These are phyloP conservation scores for Aricia artaxerxes DNA, from an alignment of 2,888 invertebrate species.

Conservation along the genomic window DNA sequence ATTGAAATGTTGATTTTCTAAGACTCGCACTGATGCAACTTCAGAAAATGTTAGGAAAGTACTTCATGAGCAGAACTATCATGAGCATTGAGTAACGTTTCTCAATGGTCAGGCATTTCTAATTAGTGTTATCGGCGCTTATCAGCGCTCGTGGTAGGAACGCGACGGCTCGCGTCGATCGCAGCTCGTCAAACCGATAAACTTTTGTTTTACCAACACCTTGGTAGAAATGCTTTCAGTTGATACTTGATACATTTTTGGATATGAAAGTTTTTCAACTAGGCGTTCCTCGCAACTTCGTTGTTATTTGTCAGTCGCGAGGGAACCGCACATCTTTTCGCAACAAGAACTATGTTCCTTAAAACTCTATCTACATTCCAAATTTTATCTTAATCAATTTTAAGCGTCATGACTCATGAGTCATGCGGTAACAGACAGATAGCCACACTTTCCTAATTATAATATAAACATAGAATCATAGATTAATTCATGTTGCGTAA, in stretches of 20 bases:
- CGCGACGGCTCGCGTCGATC: background rate
- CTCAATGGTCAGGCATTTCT: background rate
- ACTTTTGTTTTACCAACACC: background rate
- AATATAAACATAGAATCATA: background rate
- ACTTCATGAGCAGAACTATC: background rate
- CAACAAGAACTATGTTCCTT: too few species aligned
- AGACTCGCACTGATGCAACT: too few species aligned
- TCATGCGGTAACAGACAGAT: background rate
- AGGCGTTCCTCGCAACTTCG: too few species aligned
- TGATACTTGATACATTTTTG: background rate
- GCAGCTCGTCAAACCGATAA: background rate
- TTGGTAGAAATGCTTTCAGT: background rate
- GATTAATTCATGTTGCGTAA: background rate
- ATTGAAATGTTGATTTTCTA: too few species aligned
- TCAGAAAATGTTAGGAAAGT: background rate
- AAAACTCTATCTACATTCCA: background rate
- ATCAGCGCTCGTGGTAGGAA: background rate
- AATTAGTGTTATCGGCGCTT: slow-evolving; percentile 10
- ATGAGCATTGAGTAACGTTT: background rate
- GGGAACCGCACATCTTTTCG: too few species aligned
- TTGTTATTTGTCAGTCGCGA: too few species aligned
- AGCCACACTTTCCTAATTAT: background rate
- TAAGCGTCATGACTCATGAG: background rate
- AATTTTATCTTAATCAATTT: background rate
- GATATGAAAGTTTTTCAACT: background rate